Evolutionary conservation across 2,888 invertebrate genomes (phyloP).

Genomic region (Aethes cnicana): DNA sequence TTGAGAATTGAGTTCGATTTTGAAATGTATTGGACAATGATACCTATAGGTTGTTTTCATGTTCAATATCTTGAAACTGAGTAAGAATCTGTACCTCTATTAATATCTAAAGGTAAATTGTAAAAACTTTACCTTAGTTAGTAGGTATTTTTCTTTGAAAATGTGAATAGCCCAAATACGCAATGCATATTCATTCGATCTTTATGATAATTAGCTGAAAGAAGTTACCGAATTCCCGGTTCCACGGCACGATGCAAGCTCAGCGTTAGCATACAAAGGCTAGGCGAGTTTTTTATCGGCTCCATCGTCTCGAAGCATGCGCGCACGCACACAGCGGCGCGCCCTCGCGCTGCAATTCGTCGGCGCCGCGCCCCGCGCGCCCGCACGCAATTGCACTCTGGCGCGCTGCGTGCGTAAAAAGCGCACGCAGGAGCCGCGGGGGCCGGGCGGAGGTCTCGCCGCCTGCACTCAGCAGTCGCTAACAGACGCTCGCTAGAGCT

Average conservation of each 20-base stretch:
- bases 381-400: slow-evolving; percentile 80
- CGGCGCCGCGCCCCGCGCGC: slow-evolving; percentile 53
- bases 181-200: slow-evolving; percentile 55
- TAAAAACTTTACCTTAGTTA: neutral
- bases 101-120: too few species aligned
- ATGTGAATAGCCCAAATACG: slow-evolving; percentile 49
- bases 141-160: slow-evolving; percentile 34
- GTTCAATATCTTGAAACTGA: too few species aligned
- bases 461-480: slow-evolving; percentile 59
- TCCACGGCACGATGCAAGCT: slow-evolving; percentile 64
- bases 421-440: slow-evolving; percentile 76
- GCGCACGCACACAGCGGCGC: slow-evolving; percentile 59
- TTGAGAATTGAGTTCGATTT: too few species aligned
- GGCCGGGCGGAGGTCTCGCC: slow-evolving; percentile 52
- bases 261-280: slow-evolving; percentile 72
- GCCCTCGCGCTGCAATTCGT: slow-evolving; percentile 81
- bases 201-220: slow-evolving; percentile 56
- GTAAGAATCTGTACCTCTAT: too few species aligned
- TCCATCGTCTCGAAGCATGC: slow-evolving; percentile 57
- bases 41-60: too few species aligned
- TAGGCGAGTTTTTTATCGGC: slow-evolving; percentile 74
- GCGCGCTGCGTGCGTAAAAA: slow-evolving; percentile 78
- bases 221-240: slow-evolving; percentile 57
- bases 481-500: slow-evolving; percentile 75
- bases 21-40: too few species aligned